Percentiles rank a stretch among this genome's conserved stretches.
phyloP scores from a whole-genome alignment of 1,140 invertebrate species.

The Neuroterus valhalla region DNA sequence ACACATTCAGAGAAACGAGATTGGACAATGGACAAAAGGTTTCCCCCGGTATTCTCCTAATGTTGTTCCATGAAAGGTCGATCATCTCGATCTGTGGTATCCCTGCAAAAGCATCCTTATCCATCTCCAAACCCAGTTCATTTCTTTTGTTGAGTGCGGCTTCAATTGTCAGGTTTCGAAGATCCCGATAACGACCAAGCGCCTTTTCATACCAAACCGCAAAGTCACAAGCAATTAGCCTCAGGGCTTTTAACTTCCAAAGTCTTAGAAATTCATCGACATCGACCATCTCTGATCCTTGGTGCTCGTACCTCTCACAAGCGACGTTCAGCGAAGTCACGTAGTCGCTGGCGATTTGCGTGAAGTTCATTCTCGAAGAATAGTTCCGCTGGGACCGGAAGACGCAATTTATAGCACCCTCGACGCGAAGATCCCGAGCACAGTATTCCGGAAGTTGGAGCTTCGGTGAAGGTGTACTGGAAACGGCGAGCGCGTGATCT shows the following conservation, averaged over 20 bases:
- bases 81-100: slow-evolving; percentile 85
- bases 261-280: slow-evolving; percentile 87
- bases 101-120: slow-evolving; percentile 82
- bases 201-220: slow-evolving; percentile 81
- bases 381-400: slow-evolving; percentile 87
- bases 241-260: slow-evolving; percentile 83
- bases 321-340: slow-evolving; percentile 86
- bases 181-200: slow-evolving; percentile 83
- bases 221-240: slow-evolving; percentile 90
- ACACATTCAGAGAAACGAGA: slow-evolving; percentile 86
- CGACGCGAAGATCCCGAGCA: slow-evolving; percentile 81
- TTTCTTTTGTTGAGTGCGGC: slow-evolving; percentile 76
- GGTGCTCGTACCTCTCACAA: slow-evolving; percentile 75
- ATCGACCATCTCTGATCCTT: slow-evolving; percentile 80
- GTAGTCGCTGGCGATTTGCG: slow-evolving; percentile 88
- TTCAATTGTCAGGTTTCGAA: slow-evolving; percentile 87
- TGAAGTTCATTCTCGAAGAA: slow-evolving; percentile 90
- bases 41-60: slow-evolving; percentile 89
- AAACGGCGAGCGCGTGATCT: slow-evolving; percentile 67
- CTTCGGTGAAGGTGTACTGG: slow-evolving; percentile 77
- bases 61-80: slow-evolving; percentile 91
- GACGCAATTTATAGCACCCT: slow-evolving; percentile 86
- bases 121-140: slow-evolving; percentile 84
- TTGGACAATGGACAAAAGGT: slow-evolving; percentile 89
- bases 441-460: slow-evolving; percentile 91